phyloP scores from a whole-genome alignment of 1,140 invertebrate species.

The Megalopta genalis region DNA sequence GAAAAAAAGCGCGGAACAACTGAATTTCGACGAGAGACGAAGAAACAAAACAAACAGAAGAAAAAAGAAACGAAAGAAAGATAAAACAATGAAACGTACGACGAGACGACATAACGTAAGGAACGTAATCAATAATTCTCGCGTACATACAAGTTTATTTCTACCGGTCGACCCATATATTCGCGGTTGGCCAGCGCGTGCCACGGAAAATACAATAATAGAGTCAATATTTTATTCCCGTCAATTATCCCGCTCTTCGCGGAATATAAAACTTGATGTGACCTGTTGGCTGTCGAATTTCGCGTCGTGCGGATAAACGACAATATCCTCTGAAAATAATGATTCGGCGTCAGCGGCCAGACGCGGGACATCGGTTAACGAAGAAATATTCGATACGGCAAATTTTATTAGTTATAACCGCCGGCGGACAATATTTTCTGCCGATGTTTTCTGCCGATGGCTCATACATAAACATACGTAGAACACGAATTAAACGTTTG shows the following conservation, averaged over 20 bases:
- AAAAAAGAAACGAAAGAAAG: no score
- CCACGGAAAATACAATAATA: neutral
- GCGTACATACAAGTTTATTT: neutral
- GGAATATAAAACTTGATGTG: neutral
- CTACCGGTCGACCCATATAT: neutral
- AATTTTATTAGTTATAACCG: neutral
- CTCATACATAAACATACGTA: neutral
- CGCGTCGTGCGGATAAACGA: neutral
- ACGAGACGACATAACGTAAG: neutral
- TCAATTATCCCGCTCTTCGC: neutral
- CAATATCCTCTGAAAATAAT: neutral
- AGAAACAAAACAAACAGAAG: no score
- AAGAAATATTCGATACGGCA: neutral
- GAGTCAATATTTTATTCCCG: neutral
- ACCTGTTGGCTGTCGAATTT: neutral
- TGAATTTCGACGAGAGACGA: neutral
- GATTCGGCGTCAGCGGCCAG: neutral
- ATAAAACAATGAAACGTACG: no score
- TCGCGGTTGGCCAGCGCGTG: neutral
- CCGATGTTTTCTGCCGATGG: neutral
- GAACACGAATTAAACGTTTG: neutral
- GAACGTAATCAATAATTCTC: neutral
- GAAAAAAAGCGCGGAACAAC: neutral
- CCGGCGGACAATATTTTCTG: neutral
- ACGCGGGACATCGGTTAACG: neutral